These are phyloP conservation scores for Clunio marinus DNA, from an alignment of 2,888 invertebrate genomes.

Conservation along the genomic window DNA sequence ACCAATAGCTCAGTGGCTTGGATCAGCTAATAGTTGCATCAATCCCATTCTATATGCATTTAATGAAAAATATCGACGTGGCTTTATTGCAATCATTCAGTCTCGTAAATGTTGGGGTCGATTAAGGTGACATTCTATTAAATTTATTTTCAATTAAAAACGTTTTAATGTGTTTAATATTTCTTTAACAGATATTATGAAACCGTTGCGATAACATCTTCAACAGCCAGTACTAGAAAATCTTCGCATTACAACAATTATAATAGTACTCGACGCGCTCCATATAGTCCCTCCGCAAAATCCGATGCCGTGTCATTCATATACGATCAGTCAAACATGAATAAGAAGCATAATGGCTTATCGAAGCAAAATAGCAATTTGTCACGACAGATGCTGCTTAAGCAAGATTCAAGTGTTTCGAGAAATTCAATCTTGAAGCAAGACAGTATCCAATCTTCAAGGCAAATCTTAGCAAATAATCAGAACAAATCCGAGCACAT, in stretches of 20 bases:
- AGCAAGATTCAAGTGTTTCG: slow-evolving; percentile 51
- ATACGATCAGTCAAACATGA: slow-evolving; percentile 47
- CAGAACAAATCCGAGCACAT: slow-evolving; percentile 30
- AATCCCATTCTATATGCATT: slow-evolving; percentile 93
- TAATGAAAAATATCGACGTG: slow-evolving; percentile 87
- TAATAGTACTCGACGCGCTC: slow-evolving; percentile 52
- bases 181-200: slow-evolving; percentile 62
- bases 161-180: not conserved
- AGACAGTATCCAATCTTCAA: slow-evolving; percentile 47
- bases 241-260: slow-evolving; percentile 79
- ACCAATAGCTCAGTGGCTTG: slow-evolving; percentile 88
- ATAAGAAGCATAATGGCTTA: slow-evolving; percentile 48
- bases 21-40: slow-evolving; percentile 91
- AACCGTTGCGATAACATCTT: slow-evolving; percentile 79
- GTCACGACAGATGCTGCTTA: slow-evolving; percentile 46
- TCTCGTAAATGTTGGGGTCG: slow-evolving; percentile 82
- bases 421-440: slow-evolving; percentile 51
- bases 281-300: slow-evolving; percentile 56
- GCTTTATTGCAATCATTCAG: slow-evolving; percentile 82
- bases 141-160: not conserved
- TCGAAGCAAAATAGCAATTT: slow-evolving; percentile 51
- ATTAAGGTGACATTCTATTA: slow-evolving; percentile 54
- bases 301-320: slow-evolving; percentile 57
- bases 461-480: slow-evolving; percentile 28
- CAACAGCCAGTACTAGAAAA: slow-evolving; percentile 78